A percentile compares a stretch with the other conserved stretches of the same genome.
These are phyloP conservation scores for Trachymyrmex cornetzi DNA, from an alignment of 1,140 invertebrate species.

Conservation along the genomic window DNA sequence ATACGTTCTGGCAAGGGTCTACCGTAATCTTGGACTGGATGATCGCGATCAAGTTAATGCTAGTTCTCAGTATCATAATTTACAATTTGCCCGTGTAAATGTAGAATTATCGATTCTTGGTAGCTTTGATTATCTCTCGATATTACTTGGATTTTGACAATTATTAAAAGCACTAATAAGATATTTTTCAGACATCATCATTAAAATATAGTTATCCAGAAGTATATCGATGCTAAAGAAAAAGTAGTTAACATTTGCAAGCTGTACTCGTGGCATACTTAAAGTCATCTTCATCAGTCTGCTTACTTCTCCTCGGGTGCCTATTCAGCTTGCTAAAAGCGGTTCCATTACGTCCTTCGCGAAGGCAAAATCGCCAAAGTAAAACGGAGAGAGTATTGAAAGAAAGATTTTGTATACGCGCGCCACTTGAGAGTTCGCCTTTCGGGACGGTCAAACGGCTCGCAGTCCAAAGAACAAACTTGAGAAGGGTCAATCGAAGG, in stretches of 20 bases:
- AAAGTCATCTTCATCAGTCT: conserved; percentile 45
- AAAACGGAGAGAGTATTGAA: conserved; percentile 49
- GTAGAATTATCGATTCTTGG: conserved; percentile 29
- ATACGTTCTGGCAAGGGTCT: conserved; percentile 53
- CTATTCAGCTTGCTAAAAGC: conserved; percentile 54
- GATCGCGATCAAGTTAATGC: conserved; percentile 68
- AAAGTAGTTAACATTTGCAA: conserved; percentile 11
- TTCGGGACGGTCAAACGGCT: conserved; percentile 43
- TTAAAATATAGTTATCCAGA: background rate
- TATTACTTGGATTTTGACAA: background rate
- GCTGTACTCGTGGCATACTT: conserved; percentile 30
- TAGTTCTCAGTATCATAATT: conserved; percentile 52
- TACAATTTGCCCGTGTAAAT: conserved; percentile 59
- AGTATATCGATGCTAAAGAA: background rate
- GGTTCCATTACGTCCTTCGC: conserved; percentile 41
- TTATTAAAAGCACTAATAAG: background rate
- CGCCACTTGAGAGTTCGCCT: conserved; percentile 58
- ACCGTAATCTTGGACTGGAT: conserved; percentile 68
- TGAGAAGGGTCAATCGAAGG: conserved; percentile 65
- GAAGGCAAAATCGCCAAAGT: conserved; percentile 40
- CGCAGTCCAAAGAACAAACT: conserved; percentile 56
- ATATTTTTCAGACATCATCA: background rate
- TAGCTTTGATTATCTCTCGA: background rate
- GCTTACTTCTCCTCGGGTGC: background rate
- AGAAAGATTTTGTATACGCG: conserved; percentile 62